A percentile compares a stretch with the other conserved stretches of the same genome.
These are phyloP conservation scores for Sebastes minor DNA, from an alignment of 2,797 vertebrate species.

Conservation along the genomic window DNA sequence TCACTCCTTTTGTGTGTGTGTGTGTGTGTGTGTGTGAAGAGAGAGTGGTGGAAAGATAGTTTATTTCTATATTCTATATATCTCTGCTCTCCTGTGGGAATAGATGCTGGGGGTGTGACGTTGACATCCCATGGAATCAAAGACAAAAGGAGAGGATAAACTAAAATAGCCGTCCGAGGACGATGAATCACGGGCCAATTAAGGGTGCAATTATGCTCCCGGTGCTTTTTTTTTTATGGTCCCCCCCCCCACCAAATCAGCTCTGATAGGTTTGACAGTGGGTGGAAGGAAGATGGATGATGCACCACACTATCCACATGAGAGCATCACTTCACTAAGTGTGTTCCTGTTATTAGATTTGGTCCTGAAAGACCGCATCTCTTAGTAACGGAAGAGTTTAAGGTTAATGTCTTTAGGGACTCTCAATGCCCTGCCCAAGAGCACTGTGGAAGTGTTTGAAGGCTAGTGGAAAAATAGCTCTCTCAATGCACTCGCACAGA, in stretches of 20 bases:
- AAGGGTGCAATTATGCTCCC: constrained; percentile 40
- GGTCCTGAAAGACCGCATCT: neutral
- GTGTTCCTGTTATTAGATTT: neutral
- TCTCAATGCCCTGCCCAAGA: neutral
- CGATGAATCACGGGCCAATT: constrained; percentile 69
- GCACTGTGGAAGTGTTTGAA: neutral
- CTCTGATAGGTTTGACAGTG: constrained; percentile 30
- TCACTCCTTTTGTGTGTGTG: constrained; percentile 65
- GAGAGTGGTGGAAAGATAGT: constrained; percentile 40
- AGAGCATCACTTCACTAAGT: neutral
- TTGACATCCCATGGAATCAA: constrained; percentile 45
- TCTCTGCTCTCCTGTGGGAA: constrained; percentile 24
- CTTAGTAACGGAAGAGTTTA: neutral
- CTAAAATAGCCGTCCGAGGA: constrained; percentile 56
- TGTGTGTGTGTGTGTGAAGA: constrained; percentile 19
- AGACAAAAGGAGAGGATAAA: constrained; percentile 40
- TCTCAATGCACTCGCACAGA: constrained; percentile 6
- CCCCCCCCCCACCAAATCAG: neutral
- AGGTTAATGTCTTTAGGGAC: neutral
- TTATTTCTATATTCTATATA: constrained; percentile 59
- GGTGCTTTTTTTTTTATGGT: constrained; percentile 12
- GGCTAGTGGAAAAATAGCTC: constrained; percentile 9
- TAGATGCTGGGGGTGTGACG: neutral
- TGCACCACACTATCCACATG: neutral
- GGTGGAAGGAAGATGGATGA: constrained; percentile 38